Evolutionary conservation across 2,888 invertebrate genomes (phyloP).

Genomic region (Melanotus villosus): DNA sequence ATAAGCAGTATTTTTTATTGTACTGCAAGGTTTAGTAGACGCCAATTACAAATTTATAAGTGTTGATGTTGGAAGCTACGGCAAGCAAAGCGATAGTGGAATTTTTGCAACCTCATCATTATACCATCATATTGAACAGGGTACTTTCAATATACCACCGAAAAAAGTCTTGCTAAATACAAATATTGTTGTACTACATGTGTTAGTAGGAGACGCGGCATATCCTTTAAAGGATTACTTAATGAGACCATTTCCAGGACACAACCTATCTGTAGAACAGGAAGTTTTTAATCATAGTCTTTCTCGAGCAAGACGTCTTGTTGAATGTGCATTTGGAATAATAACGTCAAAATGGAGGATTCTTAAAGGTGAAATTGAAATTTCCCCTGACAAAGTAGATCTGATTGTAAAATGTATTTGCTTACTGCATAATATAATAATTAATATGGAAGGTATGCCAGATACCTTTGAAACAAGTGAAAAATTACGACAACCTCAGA

Average conservation of each 20-base stretch:
- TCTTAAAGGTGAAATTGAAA: constrained; percentile 14
- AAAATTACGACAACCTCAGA: constrained; percentile 3
- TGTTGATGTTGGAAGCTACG: too few relatives aligned
- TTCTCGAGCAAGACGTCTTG: constrained; percentile 18
- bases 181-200: constrained; percentile 5
- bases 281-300: constrained; percentile 3
- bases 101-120: constrained; percentile 14
- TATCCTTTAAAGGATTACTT: constrained; percentile 17
- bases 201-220: constrained; percentile 9
- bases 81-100: constrained; percentile 15
- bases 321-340: constrained; percentile 15
- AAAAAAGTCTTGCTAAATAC: constrained; percentile 1
- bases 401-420: too few relatives aligned
- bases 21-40: constrained; percentile 16
- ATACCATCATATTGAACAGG: constrained; percentile 9
- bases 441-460: constrained; percentile 7
- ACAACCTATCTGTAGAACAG: not conserved
- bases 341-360: constrained; percentile 9
- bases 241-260: constrained; percentile 11
- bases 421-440: too few relatives aligned
- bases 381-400: too few relatives aligned
- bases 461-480: not conserved
- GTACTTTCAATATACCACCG: not conserved
- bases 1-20: constrained; percentile 20
- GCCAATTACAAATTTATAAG: constrained; percentile 7